Base-by-base conservation (phyloP, 1,140 invertebrate species). In the Drosophila tristis region DNA sequence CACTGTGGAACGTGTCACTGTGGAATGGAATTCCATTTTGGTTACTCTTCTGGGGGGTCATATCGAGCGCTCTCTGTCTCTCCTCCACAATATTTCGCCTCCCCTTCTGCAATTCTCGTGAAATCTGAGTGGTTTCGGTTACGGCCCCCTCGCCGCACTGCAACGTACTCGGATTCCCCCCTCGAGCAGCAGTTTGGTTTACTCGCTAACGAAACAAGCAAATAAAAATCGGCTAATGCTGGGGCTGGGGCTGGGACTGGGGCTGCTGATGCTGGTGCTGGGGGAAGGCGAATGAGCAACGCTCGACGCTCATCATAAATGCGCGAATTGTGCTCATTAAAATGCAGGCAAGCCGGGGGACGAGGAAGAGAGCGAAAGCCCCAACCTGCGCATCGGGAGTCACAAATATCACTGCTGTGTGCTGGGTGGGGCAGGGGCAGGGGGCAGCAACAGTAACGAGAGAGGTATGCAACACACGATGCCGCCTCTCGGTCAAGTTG, bases 271-370 rank as follows among this genome's bases (percentile, higher is more conserved):
- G 16, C 16, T 16, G 16, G 16, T 16, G 16, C 16, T 16, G 16
- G 35, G 9, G 35, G 29, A 31, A 31, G 29, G 35, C 35, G 35
- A 39, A 39, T 39, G 35, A 39, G 31, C 7, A n/a, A 49, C 29
- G n/a, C 39, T 47, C 35, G 35, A 39, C 35, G 45, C 66, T 86
- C 82, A 86, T 86, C 80, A 89, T 84, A 89, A 89, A 89, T 89
- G 84, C 84, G 82, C 84, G 79, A 87, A 86, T 82, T 86, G 82
- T 82, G 82, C 84, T 89, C 84, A 89, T 89, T 89, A 89, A 89
- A 89, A 89, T 89, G 84, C 84, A 89, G 66, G 78, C 73, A 72
- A 68, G 56, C 58, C 16, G 42, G 16, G 59, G 64, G 47, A 55
- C 20, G 15, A 16, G 42, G 43, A 25, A 23, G 6, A 56, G 16